Evolutionary conservation across 2,888 invertebrate genomes (phyloP).

Genomic region (Chymomyza amoena): DNA sequence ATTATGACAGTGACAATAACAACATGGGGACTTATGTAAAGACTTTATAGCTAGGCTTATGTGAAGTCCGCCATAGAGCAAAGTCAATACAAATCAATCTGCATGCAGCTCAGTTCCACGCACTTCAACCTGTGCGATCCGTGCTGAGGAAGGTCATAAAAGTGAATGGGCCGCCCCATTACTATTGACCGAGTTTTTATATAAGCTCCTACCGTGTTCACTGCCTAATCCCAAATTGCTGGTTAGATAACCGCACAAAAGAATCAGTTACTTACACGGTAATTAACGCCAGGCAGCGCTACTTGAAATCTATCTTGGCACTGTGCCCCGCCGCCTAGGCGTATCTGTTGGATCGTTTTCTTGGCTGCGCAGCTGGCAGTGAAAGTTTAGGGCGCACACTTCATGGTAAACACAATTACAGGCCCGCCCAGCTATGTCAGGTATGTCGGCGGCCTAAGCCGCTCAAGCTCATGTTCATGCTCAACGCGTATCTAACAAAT

Average conservation of each 20-base stretch:
- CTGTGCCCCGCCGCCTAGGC: conserved; percentile 24
- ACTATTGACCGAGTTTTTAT: background rate
- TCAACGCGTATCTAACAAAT: conserved; percentile 62
- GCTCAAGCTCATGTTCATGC: conserved; percentile 42
- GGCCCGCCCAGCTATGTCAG: conserved; percentile 23
- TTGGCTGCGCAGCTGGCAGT: conserved; percentile 31
- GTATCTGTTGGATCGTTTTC: conserved; percentile 25
- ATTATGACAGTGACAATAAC: background rate
- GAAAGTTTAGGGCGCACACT: conserved; percentile 60
- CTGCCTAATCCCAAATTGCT: background rate
- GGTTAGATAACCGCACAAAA: conserved; percentile 10
- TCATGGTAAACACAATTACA: conserved; percentile 56
- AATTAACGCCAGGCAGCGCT: background rate
- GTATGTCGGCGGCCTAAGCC: background rate
- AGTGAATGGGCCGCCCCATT: background rate
- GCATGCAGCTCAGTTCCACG: conserved; percentile 52
- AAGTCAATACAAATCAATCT: conserved; percentile 58
- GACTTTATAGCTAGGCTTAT: background rate
- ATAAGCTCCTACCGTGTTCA: no score
- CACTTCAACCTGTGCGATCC: background rate
- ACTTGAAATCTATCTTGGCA: conserved; percentile 7
- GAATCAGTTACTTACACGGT: conserved; percentile 5
- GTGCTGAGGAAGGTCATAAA: background rate
- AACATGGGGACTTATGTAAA: conserved; percentile 51
- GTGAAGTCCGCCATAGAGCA: conserved; percentile 13